Base-by-base conservation (phyloP, 2,888 invertebrate species). In the Epistrophella euchroma region DNA sequence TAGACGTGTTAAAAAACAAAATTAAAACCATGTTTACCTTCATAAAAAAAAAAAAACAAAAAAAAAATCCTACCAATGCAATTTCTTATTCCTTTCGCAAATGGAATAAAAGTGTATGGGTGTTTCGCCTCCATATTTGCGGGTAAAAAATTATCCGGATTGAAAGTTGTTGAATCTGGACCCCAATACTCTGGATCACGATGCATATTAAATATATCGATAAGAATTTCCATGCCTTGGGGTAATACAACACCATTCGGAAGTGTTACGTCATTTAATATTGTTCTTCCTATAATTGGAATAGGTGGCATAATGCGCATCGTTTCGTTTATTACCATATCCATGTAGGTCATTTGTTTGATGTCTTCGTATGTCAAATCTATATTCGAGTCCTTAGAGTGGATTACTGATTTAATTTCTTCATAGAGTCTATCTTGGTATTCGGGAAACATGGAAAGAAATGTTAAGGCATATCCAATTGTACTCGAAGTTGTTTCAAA, bases 81-180 rank as follows among this genome's bases (percentile, higher is more conserved):
- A 74, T 90, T 91, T 13, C 92, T 88, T 15, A 90, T 88, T 2
- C 92, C 92, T 71, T 91, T 91, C 13, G 91, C 90, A 35, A 92
- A 92, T 2, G 92, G 92, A 77, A 92, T 90, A 76, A 88, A 92
- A 0, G 91, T 89, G 58, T 90, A 92, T 0, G 92, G 89, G 88
- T 92, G 92, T n/a, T 90, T 90, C 17, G 82, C 89, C 19, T 88
- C 89, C 58, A 90, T 87, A 78, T 91, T 90, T 11, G 90, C 88
- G 0, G 92, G 91, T 32, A 92, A 77, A 73, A 92, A 92, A 58
- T 92, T 89, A 7, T 92, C 91, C 0, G 92, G 92, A 89, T 92
- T 90, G 35, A 92, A 92, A 6, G 81, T 88, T 28, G 90, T 89
- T 6, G 92, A 91, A 17, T 91, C 89, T 0, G 88, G 83, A 2